Conservation (phyloP, 2,113 vertebrate species). For the Symphodus melops region DNA sequence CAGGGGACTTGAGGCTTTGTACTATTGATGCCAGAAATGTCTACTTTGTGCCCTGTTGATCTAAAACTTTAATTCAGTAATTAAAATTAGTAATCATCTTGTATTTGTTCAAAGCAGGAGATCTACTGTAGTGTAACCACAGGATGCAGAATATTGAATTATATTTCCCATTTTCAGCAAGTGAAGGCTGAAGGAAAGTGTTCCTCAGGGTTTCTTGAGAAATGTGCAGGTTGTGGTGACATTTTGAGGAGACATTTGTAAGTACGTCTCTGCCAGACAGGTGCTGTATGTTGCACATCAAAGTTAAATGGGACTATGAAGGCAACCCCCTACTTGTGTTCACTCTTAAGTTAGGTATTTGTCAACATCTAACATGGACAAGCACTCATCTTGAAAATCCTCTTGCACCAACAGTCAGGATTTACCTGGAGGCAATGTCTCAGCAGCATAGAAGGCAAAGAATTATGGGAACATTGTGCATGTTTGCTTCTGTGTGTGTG, state of each 20-base stretch:
- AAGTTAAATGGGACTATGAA: neutral
- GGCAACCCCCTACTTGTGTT: neutral
- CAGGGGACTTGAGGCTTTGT: neutral
- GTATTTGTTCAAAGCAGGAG: neutral
- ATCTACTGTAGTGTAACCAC: neutral
- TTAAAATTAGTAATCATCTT: neutral
- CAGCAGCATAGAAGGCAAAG: neutral
- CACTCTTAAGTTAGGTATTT: too few species aligned
- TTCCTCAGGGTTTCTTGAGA: neutral
- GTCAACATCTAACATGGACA: neutral
- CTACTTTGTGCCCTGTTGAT: conserved; percentile 7
- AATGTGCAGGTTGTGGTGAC: neutral
- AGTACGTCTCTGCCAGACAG: neutral
- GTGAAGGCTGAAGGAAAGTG: neutral
- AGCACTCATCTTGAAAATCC: neutral
- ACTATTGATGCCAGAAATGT: conserved; percentile 24
- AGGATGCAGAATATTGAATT: neutral
- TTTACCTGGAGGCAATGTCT: neutral
- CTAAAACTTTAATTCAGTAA: conserved; percentile 4
- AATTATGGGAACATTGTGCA: neutral
- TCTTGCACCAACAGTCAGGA: neutral
- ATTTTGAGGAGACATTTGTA: neutral
- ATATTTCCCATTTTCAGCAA: neutral
- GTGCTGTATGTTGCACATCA: neutral
- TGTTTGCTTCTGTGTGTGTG: neutral